These are phyloP conservation scores for Heterodera schachtii DNA, from an alignment of 1,140 invertebrate genomes.

Conservation along the genomic window DNA sequence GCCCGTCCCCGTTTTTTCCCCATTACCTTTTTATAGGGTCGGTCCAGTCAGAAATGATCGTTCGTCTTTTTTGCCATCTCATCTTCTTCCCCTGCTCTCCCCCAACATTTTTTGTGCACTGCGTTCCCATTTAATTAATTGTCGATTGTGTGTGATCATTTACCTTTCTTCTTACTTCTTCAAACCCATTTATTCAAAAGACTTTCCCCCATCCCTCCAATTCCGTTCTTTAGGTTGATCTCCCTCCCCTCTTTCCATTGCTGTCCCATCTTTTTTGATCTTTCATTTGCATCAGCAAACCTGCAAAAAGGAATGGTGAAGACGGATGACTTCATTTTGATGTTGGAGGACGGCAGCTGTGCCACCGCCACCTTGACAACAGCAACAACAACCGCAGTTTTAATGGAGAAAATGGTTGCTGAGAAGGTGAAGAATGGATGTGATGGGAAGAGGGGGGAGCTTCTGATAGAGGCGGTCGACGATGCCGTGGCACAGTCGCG, in stretches of 20 bases:
- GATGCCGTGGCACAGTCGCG: background rate
- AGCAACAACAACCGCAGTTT: background rate
- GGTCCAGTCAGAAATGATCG: background rate
- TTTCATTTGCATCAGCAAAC: constrained; percentile 10
- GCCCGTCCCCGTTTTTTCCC: background rate
- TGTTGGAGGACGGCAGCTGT: constrained; percentile 6
- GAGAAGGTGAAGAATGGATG: background rate
- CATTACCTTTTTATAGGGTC: background rate
- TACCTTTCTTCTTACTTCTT: background rate
- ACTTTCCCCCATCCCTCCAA: background rate
- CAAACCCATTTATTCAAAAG: background rate
- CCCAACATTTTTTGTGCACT: constrained; percentile 2
- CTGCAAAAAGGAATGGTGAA: constrained; percentile 22
- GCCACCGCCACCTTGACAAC: constrained; percentile 11
- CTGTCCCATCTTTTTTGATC: constrained; percentile 2
- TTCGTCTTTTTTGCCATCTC: constrained; percentile 4
- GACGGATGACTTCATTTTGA: constrained; percentile 24
- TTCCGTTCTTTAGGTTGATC: constrained; percentile 13
- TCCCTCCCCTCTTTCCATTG: constrained; percentile 17
- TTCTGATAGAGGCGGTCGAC: background rate
- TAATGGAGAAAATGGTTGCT: constrained; percentile 2
- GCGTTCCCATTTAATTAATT: constrained; percentile 4
- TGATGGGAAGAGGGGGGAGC: background rate
- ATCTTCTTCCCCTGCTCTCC: background rate
- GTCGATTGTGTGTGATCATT: constrained; percentile 12